Percentiles rank a stretch among this genome's conserved stretches.
Conservation (phyloP, 2,888 invertebrate genomes). For the Drosophila algonquin region DNA sequence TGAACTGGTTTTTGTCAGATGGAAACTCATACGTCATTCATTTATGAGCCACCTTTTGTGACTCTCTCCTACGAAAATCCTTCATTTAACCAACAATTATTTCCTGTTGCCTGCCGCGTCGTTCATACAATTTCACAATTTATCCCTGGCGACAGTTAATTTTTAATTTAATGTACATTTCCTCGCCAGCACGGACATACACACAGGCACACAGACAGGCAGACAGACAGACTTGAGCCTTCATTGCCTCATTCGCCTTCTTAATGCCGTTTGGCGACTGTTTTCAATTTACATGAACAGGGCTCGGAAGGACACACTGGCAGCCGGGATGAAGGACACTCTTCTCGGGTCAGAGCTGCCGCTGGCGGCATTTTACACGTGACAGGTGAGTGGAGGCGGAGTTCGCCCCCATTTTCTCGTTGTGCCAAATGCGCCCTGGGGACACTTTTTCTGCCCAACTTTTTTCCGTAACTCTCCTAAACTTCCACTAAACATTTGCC, state of each 20-base stretch:
- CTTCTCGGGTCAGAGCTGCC: conserved; percentile 49
- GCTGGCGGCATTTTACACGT: conserved; percentile 65
- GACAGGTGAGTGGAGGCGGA: conserved; percentile 55
- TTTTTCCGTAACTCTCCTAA: conserved; percentile 41
- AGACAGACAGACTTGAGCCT: conserved; percentile 24
- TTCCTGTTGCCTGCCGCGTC: conserved; percentile 29
- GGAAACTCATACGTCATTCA: neutral
- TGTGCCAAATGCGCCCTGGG: conserved; percentile 66
- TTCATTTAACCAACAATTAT: conserved; percentile 32
- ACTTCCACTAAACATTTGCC: conserved; percentile 73
- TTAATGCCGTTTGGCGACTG: conserved; percentile 71
- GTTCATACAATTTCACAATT: conserved; percentile 34
- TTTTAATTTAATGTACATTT: conserved; percentile 75
- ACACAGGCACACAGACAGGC: neutral
- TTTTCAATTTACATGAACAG: conserved; percentile 72
- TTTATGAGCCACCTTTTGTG: conserved; percentile 5
- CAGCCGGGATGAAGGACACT: conserved; percentile 13
- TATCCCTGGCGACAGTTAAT: conserved; percentile 73
- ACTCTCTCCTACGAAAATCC: neutral
- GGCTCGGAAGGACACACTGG: conserved; percentile 30
- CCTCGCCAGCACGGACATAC: conserved; percentile 27
- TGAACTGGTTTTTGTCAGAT: neutral
- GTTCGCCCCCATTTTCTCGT: conserved; percentile 28
- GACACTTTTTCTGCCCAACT: conserved; percentile 53
- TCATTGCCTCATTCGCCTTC: conserved; percentile 54